phyloP scores from a whole-genome alignment of 30 jellyfish, hydroid and myxozoan genomes.

The Hydractinia echinata region DNA sequence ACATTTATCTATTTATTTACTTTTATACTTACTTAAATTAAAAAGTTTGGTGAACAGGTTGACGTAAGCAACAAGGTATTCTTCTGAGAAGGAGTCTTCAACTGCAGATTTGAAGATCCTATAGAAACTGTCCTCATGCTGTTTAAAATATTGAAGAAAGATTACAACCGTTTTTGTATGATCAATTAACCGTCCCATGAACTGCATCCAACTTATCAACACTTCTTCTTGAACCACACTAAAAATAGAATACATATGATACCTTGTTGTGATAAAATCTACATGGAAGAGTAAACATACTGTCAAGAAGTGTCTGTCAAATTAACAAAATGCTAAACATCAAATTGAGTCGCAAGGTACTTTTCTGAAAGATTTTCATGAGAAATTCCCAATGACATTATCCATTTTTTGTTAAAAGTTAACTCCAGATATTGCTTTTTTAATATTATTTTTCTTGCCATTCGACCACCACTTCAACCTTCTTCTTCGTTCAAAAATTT shows the following conservation, averaged over 20 bases:
- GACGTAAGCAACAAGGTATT: conserved; percentile 14
- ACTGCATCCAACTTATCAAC: conserved; percentile 31
- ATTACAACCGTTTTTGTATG: conserved; percentile 34
- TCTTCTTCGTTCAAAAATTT: no score
- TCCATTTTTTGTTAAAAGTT: no score
- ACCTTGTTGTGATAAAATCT: not conserved
- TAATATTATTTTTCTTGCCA: no score
- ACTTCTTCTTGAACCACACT: conserved; percentile 17
- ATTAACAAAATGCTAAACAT: no score
- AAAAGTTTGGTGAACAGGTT: conserved; percentile 23
- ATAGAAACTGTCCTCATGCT: conserved; percentile 4
- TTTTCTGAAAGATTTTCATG: no score
- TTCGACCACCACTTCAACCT: no score
- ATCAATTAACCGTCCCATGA: conserved; percentile 25
- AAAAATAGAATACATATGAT: not conserved
- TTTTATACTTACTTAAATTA: conserved; percentile 13
- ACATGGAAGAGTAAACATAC: no score
- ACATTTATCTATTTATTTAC: no score
- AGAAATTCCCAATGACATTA: no score
- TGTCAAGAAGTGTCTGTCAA: no score
- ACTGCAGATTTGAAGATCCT: conserved; percentile 11
- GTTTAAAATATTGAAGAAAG: conserved; percentile 16
- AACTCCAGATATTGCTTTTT: no score
- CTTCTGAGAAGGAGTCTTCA: not conserved
- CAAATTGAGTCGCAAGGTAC: no score